phyloP scores from a whole-genome alignment of 2,797 vertebrate genomes.

The Botia almorhae region DNA sequence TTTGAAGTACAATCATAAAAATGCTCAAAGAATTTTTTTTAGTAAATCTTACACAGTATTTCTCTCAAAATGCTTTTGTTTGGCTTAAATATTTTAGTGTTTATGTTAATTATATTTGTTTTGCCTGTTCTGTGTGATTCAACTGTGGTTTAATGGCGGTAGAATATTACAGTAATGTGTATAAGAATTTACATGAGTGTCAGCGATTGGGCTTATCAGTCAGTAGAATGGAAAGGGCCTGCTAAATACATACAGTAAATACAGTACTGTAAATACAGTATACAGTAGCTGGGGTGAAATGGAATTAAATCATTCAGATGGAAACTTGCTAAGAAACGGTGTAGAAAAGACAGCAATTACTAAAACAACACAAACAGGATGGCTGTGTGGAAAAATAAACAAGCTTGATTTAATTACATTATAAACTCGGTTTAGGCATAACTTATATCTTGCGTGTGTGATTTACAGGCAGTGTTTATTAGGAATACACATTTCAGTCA shows the following conservation, averaged over 20 bases:
- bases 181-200: neutral
- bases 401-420: conserved; percentile 33
- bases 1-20: neutral
- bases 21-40: no score
- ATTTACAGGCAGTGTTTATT: neutral
- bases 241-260: neutral
- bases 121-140: neutral
- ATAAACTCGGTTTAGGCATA: conserved; percentile 18
- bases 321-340: conserved; percentile 18
- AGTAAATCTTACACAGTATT: neutral
- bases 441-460: conserved; percentile 1
- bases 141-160: neutral
- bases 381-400: conserved; percentile 28
- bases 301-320: neutral
- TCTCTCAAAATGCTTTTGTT: no score
- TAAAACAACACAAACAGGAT: conserved; percentile 24
- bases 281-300: neutral
- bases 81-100: no score
- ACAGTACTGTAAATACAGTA: no score
- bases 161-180: neutral
- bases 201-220: neutral
- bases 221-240: neutral
- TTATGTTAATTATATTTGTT: neutral
- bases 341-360: neutral
- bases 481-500: conserved; percentile 25